Evolutionary conservation across 1,140 invertebrate species (phyloP).

Genomic region (Delia radicum): DNA sequence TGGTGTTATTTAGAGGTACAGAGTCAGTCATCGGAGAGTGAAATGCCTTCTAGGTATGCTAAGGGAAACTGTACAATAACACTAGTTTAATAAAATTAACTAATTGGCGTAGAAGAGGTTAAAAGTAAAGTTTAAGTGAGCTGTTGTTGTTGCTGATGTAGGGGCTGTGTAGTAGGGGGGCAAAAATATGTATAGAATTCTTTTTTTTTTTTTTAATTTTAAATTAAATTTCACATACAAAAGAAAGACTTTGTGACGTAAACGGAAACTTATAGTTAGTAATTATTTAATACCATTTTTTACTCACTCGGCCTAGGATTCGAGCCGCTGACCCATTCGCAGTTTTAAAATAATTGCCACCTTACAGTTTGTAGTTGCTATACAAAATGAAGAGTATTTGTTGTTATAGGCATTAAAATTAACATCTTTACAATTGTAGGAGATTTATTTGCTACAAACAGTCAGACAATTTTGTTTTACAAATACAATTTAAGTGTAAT

Average conservation of each 20-base stretch:
- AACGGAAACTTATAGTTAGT: too few relatives aligned
- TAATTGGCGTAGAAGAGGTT: neutral
- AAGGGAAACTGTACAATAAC: neutral
- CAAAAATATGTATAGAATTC: neutral
- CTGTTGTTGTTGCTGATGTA: neutral
- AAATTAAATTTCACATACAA: too few relatives aligned
- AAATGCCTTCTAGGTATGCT: neutral
- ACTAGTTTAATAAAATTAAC: neutral
- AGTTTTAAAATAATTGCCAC: too few relatives aligned
- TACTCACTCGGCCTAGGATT: too few relatives aligned
- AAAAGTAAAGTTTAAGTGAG: conserved; percentile 5
- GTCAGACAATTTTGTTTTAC: neutral
- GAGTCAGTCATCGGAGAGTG: neutral
- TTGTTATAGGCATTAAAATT: neutral
- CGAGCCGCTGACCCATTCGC: too few relatives aligned
- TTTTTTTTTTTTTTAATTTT: too few relatives aligned
- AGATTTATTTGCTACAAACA: neutral
- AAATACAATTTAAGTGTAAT: neutral
- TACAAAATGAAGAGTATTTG: neutral
- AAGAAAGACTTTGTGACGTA: too few relatives aligned
- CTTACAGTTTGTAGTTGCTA: too few relatives aligned
- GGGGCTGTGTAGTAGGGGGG: neutral
- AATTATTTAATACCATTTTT: too few relatives aligned
- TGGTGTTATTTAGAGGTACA: neutral
- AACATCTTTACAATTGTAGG: neutral